Evolutionary conservation across 2,797 vertebrate genomes (phyloP).

Genomic region (Botia kubotai): DNA sequence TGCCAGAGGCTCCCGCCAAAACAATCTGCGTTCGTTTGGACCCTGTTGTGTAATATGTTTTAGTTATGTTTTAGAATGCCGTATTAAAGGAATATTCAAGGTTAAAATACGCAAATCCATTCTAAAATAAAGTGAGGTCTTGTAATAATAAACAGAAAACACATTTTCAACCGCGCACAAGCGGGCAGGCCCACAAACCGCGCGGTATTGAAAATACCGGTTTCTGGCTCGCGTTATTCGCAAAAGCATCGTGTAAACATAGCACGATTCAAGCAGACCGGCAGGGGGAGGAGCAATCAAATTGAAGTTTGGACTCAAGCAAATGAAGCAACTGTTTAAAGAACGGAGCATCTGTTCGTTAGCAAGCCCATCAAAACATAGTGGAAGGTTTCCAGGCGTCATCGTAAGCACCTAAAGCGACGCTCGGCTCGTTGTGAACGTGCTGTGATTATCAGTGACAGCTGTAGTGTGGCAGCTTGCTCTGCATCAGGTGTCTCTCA

Average conservation of each 20-base stretch:
- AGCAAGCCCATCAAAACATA: neutral
- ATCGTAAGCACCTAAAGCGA: constrained; percentile 21
- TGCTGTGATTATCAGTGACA: constrained; percentile 51
- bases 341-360: constrained; percentile 7
- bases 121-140: too few species aligned
- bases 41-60: neutral
- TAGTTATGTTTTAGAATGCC: too few species aligned
- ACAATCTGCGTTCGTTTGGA: neutral
- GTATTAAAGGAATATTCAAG: too few species aligned
- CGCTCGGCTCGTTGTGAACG: constrained; percentile 14
- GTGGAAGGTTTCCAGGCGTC: neutral
- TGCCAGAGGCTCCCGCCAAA: neutral
- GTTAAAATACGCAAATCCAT: too few species aligned
- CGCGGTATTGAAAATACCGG: too few species aligned
- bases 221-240: neutral
- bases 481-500: constrained; percentile 40
- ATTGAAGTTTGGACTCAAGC: neutral
- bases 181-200: too few species aligned
- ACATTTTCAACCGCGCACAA: too few species aligned
- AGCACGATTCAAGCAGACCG: neutral
- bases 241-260: neutral
- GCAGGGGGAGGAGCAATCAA: neutral
- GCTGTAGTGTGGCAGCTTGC: constrained; percentile 48
- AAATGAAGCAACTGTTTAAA: constrained; percentile 8
- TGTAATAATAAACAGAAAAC: too few species aligned